Evolutionary conservation across 2,888 invertebrate species (phyloP).

Genomic region (Amphipyra tragopoginis): DNA sequence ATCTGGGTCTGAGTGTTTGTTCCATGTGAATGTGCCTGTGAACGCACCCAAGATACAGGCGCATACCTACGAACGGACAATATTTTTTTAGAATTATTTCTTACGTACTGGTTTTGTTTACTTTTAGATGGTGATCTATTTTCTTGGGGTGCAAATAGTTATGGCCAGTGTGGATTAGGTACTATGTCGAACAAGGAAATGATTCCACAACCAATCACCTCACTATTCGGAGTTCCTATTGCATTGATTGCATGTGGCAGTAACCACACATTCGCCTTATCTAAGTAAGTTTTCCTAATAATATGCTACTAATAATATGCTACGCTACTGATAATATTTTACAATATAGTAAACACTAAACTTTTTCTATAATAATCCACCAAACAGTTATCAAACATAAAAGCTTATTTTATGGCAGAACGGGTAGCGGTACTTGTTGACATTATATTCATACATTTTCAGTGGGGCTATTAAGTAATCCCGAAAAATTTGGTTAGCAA

Average conservation of each 20-base stretch:
- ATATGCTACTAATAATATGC: not conserved
- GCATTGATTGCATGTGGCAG: constrained; percentile 95
- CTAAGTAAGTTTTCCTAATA: constrained; percentile 88
- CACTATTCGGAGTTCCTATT: constrained; percentile 94
- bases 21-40: too few relatives aligned
- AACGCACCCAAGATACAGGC: too few relatives aligned
- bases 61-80: too few relatives aligned
- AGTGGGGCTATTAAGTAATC: too few relatives aligned
- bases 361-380: too few relatives aligned
- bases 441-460: too few relatives aligned
- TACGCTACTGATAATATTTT: not conserved
- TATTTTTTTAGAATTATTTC: not conserved
- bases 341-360: too few relatives aligned
- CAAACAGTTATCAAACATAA: too few relatives aligned
- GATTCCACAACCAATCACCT: constrained; percentile 91
- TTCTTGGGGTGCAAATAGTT: constrained; percentile 95
- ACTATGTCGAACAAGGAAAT: constrained; percentile 88
- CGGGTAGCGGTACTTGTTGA: too few relatives aligned
- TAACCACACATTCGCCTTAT: constrained; percentile 94
- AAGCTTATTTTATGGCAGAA: too few relatives aligned
- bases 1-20: too few relatives aligned
- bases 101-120: not conserved
- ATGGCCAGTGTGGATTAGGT: constrained; percentile 96
- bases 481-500: too few relatives aligned
- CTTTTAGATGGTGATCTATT: constrained; percentile 94